Base-by-base conservation (phyloP, 2,113 vertebrate genomes). In the Abramis brama region DNA sequence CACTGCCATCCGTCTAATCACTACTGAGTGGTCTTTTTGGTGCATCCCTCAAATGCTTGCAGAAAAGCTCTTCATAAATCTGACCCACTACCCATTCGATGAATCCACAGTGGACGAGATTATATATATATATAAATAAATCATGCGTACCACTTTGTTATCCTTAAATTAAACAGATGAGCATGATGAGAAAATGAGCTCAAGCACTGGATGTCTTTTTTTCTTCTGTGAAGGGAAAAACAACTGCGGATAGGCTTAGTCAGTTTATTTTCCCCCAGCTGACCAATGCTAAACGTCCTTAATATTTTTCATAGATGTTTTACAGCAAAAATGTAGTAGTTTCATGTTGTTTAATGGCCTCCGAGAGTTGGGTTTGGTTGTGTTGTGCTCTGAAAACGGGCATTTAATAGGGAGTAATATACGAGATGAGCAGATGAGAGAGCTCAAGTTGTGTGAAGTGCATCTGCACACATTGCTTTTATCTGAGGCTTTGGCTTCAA, bases 131-230 rank as follows among this genome's bases (percentile, higher is more conserved):
- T 9, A 55, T 77, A 30, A 50, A 77, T 77, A 47, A 74, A 77
- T 77, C 3, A 55, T 55, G 75, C 25, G 1, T 3, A 55, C 47
- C 25, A 55, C 25, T 77, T 23, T 17, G 43, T 47, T 52, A 55
- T 77, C 15, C 25, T 52, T 33, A 77, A 77, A 52, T 77, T 55
- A 52, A 77, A 52, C 25, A 12, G 8, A 50, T 50, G n/a, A 77
- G 74, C 6, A 76, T 76, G 25, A 30, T 76, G 74, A 76, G 45
- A 30, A 62, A 84, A 84, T 77, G 21, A 84, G 39, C 73, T 33
- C 6, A 13, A 30, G 55, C 73, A 21, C 57, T 55, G 27, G 39
- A 7, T 25, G 5, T 33, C 57, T 84, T n/a, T 64, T 55, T 68
- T 70, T 50, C 39, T n/a, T 52, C 43, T 33, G 7, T n/a, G 21